These are phyloP conservation scores for Rhinolophus sinicus DNA, from an alignment of 2,113 vertebrate species.

Conservation along the genomic window DNA sequence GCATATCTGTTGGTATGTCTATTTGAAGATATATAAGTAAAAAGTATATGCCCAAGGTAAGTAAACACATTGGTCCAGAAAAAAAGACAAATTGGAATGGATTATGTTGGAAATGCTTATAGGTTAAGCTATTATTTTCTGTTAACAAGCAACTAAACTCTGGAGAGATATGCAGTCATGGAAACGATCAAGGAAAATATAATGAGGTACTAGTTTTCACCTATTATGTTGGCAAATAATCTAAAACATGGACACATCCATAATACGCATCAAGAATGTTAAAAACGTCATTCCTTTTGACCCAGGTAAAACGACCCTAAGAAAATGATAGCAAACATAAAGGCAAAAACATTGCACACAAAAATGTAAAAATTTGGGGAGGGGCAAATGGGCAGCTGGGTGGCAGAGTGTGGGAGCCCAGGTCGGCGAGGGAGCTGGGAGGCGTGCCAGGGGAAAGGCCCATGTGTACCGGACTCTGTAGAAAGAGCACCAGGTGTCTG, in stretches of 20 bases:
- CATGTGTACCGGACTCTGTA: neutral
- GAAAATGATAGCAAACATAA: constrained; percentile 21
- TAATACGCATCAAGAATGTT: neutral
- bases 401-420: neutral
- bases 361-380: neutral
- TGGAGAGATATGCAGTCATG: neutral
- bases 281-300: constrained; percentile 8
- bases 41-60: neutral
- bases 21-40: constrained; percentile 16
- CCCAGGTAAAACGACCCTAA: neutral
- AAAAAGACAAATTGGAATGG: constrained; percentile 49
- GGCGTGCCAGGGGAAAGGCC: neutral
- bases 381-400: neutral
- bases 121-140: constrained; percentile 28
- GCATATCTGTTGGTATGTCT: neutral
- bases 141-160: constrained; percentile 29
- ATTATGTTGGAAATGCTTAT: neutral
- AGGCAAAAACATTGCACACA: neutral
- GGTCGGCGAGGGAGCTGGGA: neutral
- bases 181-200: constrained; percentile 36
- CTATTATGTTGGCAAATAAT: constrained; percentile 12
- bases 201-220: constrained; percentile 36
- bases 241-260: neutral
- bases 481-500: neutral
- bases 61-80: neutral